These are phyloP conservation scores for Drosophila conformis DNA, from an alignment of 2,888 invertebrate species.

Conservation along the genomic window DNA sequence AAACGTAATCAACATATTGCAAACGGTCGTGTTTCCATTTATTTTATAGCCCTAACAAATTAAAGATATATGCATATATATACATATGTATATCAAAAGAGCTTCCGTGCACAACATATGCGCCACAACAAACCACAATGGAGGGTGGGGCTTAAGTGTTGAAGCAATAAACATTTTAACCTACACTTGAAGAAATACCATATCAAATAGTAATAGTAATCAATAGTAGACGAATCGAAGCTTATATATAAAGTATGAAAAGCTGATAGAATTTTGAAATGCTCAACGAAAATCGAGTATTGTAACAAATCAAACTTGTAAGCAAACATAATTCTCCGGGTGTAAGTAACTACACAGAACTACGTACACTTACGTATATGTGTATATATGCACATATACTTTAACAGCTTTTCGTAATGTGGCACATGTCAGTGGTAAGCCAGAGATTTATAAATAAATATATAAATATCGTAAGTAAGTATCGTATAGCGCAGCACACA, in stretches of 20 bases:
- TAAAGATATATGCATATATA: constrained; percentile 11
- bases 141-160: constrained; percentile 7
- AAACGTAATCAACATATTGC: constrained; percentile 62
- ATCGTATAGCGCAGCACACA: neutral
- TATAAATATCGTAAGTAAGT: neutral
- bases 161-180: constrained; percentile 42
- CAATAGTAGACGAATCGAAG: neutral
- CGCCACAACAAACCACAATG: constrained; percentile 1
- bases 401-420: neutral
- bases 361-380: neutral
- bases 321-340: neutral
- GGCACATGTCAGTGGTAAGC: constrained; percentile 23
- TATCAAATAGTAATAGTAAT: neutral
- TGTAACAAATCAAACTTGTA: neutral
- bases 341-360: neutral
- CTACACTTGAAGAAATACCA: constrained; percentile 4
- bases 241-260: neutral
- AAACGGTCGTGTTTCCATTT: constrained; percentile 32
- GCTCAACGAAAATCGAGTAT: neutral
- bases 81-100: constrained; percentile 33
- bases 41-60: constrained; percentile 41
- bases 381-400: neutral
- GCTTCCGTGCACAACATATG: constrained; percentile 11
- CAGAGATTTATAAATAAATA: constrained; percentile 12
- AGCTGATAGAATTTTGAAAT: neutral